Evolutionary conservation across 2,113 vertebrate species (phyloP), one percentile per base, ranked within the genome.

Genomic region (Delphinapterus leucas): DNA sequence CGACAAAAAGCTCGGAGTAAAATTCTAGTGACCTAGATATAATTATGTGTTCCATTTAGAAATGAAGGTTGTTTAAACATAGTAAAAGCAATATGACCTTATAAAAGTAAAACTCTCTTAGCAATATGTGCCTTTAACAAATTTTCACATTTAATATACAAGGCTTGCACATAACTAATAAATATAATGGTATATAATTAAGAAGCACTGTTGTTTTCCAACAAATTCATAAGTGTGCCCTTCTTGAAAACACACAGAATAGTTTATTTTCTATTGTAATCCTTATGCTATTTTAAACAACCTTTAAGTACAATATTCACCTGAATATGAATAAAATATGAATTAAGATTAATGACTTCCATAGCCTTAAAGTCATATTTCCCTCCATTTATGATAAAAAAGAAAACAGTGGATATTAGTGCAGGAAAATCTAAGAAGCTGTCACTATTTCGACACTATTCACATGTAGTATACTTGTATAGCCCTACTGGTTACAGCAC

Each of bases 101-200:
- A 90, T 74, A 90, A 97, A 92, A 96, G 93, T 84, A 96, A 97
- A 95, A 97, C 49, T 83, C 14, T 63, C 2, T 68, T 60, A 95
- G 76, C 5, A 20, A 90, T 41, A 84, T 33, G 7, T 96, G 21
- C 28, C 44, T 98, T 94, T 53, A 84, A 86, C 67, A 95, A 53
- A 49, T 89, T 77, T 90, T 95, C 63, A 90, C 31, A 93, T 97
- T 97, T 96, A 96, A 85, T 92, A 91, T n/a, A 89, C 28, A 60
- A 93, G 18, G 38, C 38, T 55, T 79, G 33, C 2, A 91, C 33
- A 86, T 81, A 94, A 84, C 33, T 88, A 88, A 79, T 65, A 87
- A 93, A 81, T 67, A 60, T 36, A 73, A 77, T 55, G 36, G 88
- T 13, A 88, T 77, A 60, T 80, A 93, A 88, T 71, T 84, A 71